Conservation (phyloP, 2,888 invertebrate genomes). For the Nasonia oneida region DNA sequence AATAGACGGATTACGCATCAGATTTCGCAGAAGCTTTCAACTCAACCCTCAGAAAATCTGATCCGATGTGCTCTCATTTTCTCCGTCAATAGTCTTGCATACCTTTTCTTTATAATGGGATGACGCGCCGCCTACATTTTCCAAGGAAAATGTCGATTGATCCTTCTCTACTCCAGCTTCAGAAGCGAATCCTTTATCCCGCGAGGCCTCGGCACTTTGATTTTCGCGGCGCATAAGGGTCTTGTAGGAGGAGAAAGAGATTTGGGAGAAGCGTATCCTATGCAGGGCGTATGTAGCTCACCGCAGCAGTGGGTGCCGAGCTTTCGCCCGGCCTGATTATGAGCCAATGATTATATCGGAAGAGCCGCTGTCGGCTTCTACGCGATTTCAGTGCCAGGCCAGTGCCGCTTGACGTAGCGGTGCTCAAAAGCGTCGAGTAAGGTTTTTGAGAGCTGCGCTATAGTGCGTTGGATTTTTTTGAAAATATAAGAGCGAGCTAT, state of each 20-base stretch:
- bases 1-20: constrained; percentile 15
- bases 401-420: not conserved
- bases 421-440: constrained; percentile 9
- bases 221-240: constrained; percentile 20
- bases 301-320: constrained; percentile 38
- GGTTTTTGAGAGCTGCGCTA: not conserved
- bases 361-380: constrained; percentile 2
- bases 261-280: constrained; percentile 27
- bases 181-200: constrained; percentile 17
- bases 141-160: constrained; percentile 43
- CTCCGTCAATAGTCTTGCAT: not conserved
- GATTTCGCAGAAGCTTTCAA: not conserved
- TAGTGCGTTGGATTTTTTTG: too few species aligned
- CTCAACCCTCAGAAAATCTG: not conserved
- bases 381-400: not conserved
- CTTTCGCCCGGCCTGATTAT: constrained; percentile 62
- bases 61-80: not conserved
- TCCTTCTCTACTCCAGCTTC: constrained; percentile 4
- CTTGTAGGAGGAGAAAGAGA: not conserved
- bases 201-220: constrained; percentile 25
- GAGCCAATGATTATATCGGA: constrained; percentile 60
- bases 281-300: constrained; percentile 58
- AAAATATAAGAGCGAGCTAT: too few species aligned
- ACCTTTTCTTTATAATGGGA: constrained; percentile 35
- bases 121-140: constrained; percentile 39